These are phyloP conservation scores for Hydrozoanthus gracilis DNA, from an alignment of 92 coral and sea anemone genomes.

Conservation along the genomic window DNA sequence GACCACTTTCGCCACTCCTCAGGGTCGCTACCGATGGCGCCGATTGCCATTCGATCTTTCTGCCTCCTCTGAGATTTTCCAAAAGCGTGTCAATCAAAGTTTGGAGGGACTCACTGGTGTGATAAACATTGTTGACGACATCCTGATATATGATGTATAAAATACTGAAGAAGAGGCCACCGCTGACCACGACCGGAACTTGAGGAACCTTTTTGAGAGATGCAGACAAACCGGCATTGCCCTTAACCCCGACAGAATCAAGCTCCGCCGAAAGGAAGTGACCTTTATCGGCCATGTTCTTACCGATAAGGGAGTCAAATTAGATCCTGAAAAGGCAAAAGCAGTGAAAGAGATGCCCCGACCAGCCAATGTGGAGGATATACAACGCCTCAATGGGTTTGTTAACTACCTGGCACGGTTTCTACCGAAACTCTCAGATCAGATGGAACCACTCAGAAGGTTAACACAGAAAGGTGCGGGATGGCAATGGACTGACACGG, in stretches of 20 bases:
- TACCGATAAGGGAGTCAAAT: no score
- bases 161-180: neutral
- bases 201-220: neutral
- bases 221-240: neutral
- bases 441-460: neutral
- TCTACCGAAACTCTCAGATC: neutral
- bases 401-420: no score
- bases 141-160: neutral
- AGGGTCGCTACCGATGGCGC: neutral
- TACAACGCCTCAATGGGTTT: no score
- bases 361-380: no score
- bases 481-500: slow-evolving; percentile 7
- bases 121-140: neutral
- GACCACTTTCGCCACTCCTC: neutral
- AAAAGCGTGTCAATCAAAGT: neutral
- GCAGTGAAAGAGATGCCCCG: no score
- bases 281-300: no score
- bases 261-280: no score
- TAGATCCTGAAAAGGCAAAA: no score
- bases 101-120: neutral
- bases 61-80: neutral
- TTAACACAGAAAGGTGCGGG: slow-evolving; percentile 2
- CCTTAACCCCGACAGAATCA: neutral
- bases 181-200: neutral
- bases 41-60: neutral